Conservation (phyloP, 2,888 invertebrate genomes). For the Penaeus monodon region DNA sequence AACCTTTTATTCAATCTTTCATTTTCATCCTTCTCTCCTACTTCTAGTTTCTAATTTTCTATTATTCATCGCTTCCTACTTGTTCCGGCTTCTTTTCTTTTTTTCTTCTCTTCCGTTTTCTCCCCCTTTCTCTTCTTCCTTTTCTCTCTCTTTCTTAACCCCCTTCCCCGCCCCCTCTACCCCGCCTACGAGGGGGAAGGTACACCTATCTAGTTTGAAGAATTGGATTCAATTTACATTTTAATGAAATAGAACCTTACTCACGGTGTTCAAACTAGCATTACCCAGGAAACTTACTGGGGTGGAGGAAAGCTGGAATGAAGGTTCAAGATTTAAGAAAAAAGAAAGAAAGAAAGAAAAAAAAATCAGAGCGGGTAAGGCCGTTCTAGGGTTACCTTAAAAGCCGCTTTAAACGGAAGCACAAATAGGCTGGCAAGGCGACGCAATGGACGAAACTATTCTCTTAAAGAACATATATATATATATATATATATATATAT, state of each 20-base stretch:
- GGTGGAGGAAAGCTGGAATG: background rate
- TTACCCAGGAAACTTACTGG: background rate
- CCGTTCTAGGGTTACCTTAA: background rate
- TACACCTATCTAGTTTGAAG: constrained; percentile 61
- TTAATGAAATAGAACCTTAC: constrained; percentile 60
- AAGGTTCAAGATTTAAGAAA: background rate
- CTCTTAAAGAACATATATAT: too few species aligned
- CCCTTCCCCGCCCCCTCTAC: background rate
- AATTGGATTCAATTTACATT: constrained; percentile 63
- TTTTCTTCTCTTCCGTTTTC: constrained; percentile 2
- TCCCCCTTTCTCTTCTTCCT: background rate
- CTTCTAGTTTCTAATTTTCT: background rate
- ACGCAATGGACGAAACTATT: too few species aligned
- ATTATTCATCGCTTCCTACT: background rate
- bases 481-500: too few species aligned
- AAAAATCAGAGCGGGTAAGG: background rate
- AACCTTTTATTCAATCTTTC: too few species aligned
- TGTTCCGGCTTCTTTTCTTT: background rate
- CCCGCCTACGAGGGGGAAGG: background rate
- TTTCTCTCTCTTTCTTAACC: too few species aligned
- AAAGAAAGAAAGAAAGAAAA: background rate
- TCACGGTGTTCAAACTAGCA: constrained; percentile 36
- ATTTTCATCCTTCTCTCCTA: background rate
- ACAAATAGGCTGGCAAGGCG: too few species aligned
- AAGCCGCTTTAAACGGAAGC: too few species aligned